Evolutionary conservation across 2,888 invertebrate genomes (phyloP), one percentile per base, ranked within the genome.

Genomic region (Beris chalybata): DNA sequence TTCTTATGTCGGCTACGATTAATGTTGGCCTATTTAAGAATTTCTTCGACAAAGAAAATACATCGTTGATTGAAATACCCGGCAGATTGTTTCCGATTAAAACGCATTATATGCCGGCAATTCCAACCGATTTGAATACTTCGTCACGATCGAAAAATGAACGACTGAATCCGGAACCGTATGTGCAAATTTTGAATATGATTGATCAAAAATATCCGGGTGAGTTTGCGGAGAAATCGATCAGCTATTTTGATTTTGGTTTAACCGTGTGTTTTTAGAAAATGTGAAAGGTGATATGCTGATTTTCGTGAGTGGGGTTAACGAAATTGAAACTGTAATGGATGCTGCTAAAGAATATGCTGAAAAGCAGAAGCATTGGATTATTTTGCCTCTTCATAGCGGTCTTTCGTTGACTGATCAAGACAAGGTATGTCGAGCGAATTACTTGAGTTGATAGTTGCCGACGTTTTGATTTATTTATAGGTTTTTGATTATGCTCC

Each of bases 1-100:
- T 97, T 50, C 86, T 99, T 0, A 99, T 99, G 99, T 97, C 97
- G 0, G 99, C 99, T 12, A 99, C 99, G 0, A 98, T 99, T 66
- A 99, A 99, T 81, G 90, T 98, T 31, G 87, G 95, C 71, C 83
- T 99, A n/a, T 99, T 98, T 79, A 87, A 89, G 70, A 85, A 88
- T 71, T 99, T 96, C 79, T 99, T 99, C 74, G 81, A 86, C 3
- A 85, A 87, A 4, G 91, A 94, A 76, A 85, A 88, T 52, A 93
- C 93, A 52, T 88, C 88, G 67, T 87, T 95, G 59, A 87, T 96
- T 72, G 89, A 94, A 89, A 95, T 98, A 13, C 98, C 98, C 5
- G 98, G 99, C 1, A 85, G 98, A 61, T 82, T 99, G 44, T 95
- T 90, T 82, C 95, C 97, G 0, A 98, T 99, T 71, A 90, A 95